Evolutionary conservation across 2,797 vertebrate species (phyloP), one percentile per base, ranked within the genome.

Genomic region (Coluber constrictor): DNA sequence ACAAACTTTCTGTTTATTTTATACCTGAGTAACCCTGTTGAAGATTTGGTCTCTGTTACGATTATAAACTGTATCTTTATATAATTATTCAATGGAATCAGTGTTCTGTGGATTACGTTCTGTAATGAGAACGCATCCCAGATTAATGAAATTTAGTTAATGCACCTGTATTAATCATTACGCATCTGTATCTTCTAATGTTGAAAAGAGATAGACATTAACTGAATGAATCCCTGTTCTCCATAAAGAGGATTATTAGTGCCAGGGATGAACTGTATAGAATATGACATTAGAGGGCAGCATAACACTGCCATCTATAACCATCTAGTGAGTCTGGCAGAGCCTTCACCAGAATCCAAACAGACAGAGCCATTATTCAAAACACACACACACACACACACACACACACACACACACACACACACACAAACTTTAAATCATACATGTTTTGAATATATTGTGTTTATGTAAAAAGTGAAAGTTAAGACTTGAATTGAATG

Each of bases 221-320:
- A 7, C 66, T 74, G 70, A 54, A 13, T 47, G 37, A 54, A 60
- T 87, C 16, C 12, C 43, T 54, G 1, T 20, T 57, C 74, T 91
- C 23, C 60, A 43, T 66, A 70, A 51, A 15, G 63, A 54, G 4
- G 4, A 27, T 59, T 83, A 20, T 43, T 43, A 83, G 11, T 57
- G 43, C 57, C 43, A 60, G 54, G n/a, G 87, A 47, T 63, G 94
- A 95, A 92, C 70, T 96, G 90, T 74, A 89, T 12, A 56, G 83
- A 63, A 25, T 25, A 56, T 1, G 32, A 96, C 97, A 94, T 96
- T 95, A 97, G 97, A 95, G 97, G 97, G 97, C 96, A 96, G 93
- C 1, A 94, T 1, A 96, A 89, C 94, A 95, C 95, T 51, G 3
- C 94, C 2, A 4, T 92, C 94, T 57, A 83, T 91, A 47, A 51